Conservation (phyloP, 2,888 invertebrate species). For the Cotesia congregata region DNA sequence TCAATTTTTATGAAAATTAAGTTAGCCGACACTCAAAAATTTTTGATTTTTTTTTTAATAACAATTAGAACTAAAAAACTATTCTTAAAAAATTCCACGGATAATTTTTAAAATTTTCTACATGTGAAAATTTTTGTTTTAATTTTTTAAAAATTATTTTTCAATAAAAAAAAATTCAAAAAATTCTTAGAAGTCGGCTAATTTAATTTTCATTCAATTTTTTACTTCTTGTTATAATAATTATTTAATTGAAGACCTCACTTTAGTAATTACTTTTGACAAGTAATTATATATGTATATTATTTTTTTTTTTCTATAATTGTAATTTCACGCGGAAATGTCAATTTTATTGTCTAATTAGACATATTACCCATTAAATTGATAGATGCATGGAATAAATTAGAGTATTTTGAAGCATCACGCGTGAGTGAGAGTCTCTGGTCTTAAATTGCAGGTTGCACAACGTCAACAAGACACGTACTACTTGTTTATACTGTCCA, state of each 20-base stretch:
- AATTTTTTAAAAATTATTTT: too few species aligned
- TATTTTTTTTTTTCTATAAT: not conserved
- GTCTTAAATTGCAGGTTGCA: constrained; percentile 41
- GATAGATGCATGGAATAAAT: constrained; percentile 16
- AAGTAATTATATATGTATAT: not conserved
- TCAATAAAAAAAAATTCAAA: too few species aligned
- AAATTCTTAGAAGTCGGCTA: too few species aligned
- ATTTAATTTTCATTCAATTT: not conserved
- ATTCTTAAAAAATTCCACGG: too few species aligned
- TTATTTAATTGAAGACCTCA: not conserved
- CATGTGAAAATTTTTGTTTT: too few species aligned
- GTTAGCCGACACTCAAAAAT: too few species aligned
- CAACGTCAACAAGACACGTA: constrained; percentile 38
- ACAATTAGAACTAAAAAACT: too few species aligned
- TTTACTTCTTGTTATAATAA: not conserved
- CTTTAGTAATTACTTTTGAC: not conserved
- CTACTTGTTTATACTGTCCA: constrained; percentile 25
- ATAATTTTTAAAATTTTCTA: too few species aligned
- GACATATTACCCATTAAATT: constrained; percentile 13
- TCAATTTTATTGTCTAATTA: not conserved
- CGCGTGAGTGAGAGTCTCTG: constrained; percentile 25
- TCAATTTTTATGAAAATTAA: not conserved
- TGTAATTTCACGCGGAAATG: not conserved
- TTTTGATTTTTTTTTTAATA: too few species aligned
- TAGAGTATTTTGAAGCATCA: constrained; percentile 17